phyloP scores from a whole-genome alignment of 2,888 invertebrate genomes.

The Acanthosoma haemorrhoidale region DNA sequence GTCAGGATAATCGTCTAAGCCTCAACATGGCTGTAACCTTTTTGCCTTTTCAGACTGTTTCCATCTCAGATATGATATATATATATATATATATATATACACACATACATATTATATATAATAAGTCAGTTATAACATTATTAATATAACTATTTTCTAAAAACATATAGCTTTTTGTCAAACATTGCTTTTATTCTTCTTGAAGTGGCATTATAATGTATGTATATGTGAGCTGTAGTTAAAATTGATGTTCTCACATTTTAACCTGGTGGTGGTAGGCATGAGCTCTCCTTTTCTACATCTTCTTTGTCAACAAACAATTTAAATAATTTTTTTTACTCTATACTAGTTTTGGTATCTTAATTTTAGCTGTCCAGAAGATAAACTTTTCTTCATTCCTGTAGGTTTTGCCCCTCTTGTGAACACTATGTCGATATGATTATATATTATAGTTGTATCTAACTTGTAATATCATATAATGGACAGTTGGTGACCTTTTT shows the following conservation, averaged over 20 bases:
- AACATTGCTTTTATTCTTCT: slow-evolving; percentile 2
- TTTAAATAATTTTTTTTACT: background rate
- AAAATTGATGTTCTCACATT: slow-evolving; percentile 23
- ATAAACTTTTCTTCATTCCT: background rate
- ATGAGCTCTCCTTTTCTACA: slow-evolving; percentile 22
- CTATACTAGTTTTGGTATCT: background rate
- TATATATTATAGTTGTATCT: no score
- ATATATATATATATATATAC: no score
- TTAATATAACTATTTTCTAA: background rate
- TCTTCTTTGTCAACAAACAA: slow-evolving; percentile 4
- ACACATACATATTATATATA: no score
- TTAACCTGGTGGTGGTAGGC: slow-evolving; percentile 33
- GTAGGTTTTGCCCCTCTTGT: background rate
- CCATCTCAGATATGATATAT: no score
- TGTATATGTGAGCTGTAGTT: slow-evolving; percentile 11
- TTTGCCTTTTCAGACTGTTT: no score
- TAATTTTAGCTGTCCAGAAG: background rate
- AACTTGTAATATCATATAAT: background rate
- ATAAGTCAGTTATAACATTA: background rate
- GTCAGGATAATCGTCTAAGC: no score
- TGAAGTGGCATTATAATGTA: background rate
- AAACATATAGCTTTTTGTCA: slow-evolving; percentile 1
- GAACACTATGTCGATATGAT: background rate
- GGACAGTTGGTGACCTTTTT: background rate
- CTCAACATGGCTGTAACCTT: no score